phyloP scores from a whole-genome alignment of 2,888 invertebrate species.

The Metellina segmentata region DNA sequence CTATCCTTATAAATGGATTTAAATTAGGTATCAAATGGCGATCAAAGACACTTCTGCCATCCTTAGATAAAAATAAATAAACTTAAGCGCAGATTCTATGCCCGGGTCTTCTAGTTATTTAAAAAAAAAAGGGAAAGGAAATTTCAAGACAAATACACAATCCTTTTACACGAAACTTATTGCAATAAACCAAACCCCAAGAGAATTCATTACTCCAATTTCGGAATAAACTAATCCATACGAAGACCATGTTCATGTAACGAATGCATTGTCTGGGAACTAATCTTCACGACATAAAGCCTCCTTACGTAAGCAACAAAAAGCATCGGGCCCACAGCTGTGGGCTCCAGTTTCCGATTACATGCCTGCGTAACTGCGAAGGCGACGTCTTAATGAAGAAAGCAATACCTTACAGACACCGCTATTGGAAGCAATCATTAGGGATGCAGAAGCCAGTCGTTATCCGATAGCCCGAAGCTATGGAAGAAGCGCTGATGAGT shows the following conservation, averaged over 20 bases:
- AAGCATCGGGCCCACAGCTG: neutral
- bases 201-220: neutral
- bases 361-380: neutral
- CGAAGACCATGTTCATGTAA: neutral
- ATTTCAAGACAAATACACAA: too few species aligned
- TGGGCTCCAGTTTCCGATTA: neutral
- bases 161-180: neutral
- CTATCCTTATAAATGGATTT: too few species aligned
- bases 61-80: too few species aligned
- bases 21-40: too few species aligned
- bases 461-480: neutral
- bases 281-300: too few species aligned
- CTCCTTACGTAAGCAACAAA: neutral
- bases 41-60: too few species aligned
- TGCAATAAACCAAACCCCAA: neutral
- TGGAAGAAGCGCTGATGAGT: neutral
- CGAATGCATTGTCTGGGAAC: neutral
- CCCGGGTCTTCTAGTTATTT: too few species aligned
- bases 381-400: neutral
- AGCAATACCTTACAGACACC: neutral
- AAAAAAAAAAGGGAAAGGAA: too few species aligned
- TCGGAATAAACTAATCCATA: neutral
- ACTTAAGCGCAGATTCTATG: too few species aligned
- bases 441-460: neutral
- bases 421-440: neutral